Evolutionary conservation across 2,888 invertebrate genomes (phyloP), one percentile per base, ranked within the genome.

Genomic region (Hoplodrina ambigua): DNA sequence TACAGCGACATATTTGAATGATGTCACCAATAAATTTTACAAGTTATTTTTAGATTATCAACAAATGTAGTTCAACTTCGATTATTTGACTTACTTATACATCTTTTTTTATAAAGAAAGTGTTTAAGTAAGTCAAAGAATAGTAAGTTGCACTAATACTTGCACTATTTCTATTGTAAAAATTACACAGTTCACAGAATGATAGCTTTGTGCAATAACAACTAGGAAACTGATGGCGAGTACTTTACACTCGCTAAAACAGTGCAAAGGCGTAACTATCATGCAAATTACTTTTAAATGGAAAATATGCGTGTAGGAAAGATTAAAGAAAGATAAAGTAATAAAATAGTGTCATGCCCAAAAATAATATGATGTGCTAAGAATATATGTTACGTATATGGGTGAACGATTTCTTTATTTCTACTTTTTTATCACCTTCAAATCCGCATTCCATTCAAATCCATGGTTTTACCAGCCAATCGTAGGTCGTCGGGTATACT

Each of bases 401-500:
- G 57, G 58, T 76, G 69, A 76, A 71, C 56, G 72, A 72, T 80
- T 70, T 80, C 69, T 74, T 77, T 71, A 82, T 72, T 60, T 77
- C 66, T 56, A 66, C 17, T 58, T 8, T 75, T 62, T 61, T 72
- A 72, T 58, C 41, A 60, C 52, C 53, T 66, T 60, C 52, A 69
- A 81, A 86, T 86, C 87, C 88, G 88, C 88, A 88, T 88, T 88
- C 87, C 82, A 81, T 53, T 61, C 63, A 30, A 58, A 62, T 81
- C 65, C 64, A 79, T 79, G 84, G 84, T 83, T 83, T 84, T 81
- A 75, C 78, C 81, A 33, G 71, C 75, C 62, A 75, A 69, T 61
- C 56, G 49, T 4, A 66, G 15, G 59, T 30, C 58, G 25, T 59
- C 65, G 67, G 55, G 61, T 57, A 58, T 49, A 66, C 53, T 33